Conservation (phyloP, 2,888 invertebrate genomes). For the Diarsia brunnea region DNA sequence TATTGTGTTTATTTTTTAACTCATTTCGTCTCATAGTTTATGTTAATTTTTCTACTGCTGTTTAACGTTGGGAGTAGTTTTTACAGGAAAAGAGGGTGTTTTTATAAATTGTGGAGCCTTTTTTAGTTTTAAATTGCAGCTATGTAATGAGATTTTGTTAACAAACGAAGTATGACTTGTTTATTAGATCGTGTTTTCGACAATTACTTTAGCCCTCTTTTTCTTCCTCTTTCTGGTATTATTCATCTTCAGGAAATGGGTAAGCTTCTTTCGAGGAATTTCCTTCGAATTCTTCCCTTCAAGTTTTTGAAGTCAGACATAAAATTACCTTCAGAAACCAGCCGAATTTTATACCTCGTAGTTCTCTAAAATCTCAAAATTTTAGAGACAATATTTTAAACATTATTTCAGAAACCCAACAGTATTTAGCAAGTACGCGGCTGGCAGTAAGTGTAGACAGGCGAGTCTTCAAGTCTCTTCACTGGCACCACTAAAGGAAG, state of each 20-base stretch:
- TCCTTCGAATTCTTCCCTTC: too few species aligned
- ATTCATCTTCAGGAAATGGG: neutral
- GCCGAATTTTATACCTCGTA: neutral
- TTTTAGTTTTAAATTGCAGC: constrained; percentile 1
- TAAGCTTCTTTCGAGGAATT: neutral
- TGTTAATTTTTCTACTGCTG: constrained; percentile 55
- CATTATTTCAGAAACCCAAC: neutral
- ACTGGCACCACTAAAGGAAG: constrained; percentile 45
- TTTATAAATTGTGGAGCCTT: constrained; percentile 19
- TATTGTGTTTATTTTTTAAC: constrained; percentile 58
- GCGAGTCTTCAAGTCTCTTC: constrained; percentile 39
- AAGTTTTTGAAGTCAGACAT: neutral
- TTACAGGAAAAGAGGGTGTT: constrained; percentile 6
- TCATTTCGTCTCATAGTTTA: constrained; percentile 57
- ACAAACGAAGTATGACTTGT: constrained; percentile 8
- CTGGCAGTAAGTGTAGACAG: constrained; percentile 62
- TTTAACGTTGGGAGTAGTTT: constrained; percentile 38
- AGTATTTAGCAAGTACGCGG: constrained; percentile 52
- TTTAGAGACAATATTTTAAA: neutral
- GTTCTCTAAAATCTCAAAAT: neutral
- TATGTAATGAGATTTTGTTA: neutral
- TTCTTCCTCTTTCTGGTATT: neutral
- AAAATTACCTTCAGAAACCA: neutral
- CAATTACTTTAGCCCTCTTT: neutral
- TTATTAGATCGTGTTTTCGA: neutral